Base-by-base conservation (phyloP, 2,113 vertebrate species). In the Erythrolamprus reginae region DNA sequence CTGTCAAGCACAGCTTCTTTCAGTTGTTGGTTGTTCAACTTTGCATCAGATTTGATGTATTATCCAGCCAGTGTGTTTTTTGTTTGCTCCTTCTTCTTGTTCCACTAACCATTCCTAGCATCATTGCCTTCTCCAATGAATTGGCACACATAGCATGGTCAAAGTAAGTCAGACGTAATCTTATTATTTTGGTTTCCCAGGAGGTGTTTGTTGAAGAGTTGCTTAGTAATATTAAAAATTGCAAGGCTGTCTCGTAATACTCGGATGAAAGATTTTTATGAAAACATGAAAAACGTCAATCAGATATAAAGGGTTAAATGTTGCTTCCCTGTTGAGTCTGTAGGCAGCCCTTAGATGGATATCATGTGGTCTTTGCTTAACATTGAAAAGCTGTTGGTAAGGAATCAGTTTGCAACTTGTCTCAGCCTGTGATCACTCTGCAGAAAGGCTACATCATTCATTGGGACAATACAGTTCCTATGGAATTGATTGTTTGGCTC, bases 371-470 rank as follows among this genome's bases (percentile, higher is more conserved):
- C 28, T 12, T 65, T 65, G 58, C 28, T 65, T 28, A 28, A 65
- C 26, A 65, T 65, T 65, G 28, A 65, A 65, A 65, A n/a, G 58
- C 28, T 65, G 58, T 65, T 28, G 26, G 28, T 4, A n/a, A 65
- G 28, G 58, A 24, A n/a, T 65, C 58, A 13, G 4, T 65, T 28
- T 58, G 28, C 10, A 58, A 2, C 56, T 58, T 58, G 24, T 28
- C 24, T 95, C 99, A 99, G 95, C 99, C 99, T 0, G 99, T 99
- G 38, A 83, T 99, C 94, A 98, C 97, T 0, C 96, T 99, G 90
- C 95, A 96, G 84, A 99, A 99, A 95, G 97, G 98, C 92, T 99
- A 99, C 95, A 99, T 99, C 7, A 96, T 99, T 92, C 99, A 99
- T 95, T 99, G 99, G 99, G 98, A 99, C 94, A 98, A 97, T 94